Evolutionary conservation across 1,140 invertebrate genomes (phyloP), one percentile per base, ranked within the genome.

Genomic region (Pseudomyrmex dendroicus): DNA sequence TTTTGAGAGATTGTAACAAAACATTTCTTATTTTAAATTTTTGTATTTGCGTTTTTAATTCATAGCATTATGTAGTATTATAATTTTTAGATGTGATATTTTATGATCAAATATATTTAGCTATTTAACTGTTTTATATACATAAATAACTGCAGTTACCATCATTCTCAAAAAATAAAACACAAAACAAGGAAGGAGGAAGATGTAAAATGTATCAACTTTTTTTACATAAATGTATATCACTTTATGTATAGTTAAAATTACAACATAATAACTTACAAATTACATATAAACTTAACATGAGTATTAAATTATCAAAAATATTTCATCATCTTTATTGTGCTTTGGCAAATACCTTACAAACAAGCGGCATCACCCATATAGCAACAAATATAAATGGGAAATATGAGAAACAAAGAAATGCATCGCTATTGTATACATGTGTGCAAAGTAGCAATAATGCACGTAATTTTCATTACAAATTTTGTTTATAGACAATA

Each of bases 221-320:
- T 54, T 13, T 68, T 78, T 78, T 48, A 72, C 50, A 52, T 57
- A 62, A 20, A 15, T 0, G 0, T 72, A 35, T 35, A 25, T 86
- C 48, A 52, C 73, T 62, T 73, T 48, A 86, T 78, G 2, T 59
- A 70, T 66, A 54, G 3, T 25, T 59, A 70, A 68, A 78, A 50
- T 78, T 25, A 70, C 20, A 13, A 78, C 54, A 48, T 78, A 77
- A 83, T 73, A 76, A 76, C 50, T 74, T 77, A 83, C n/a, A 67
- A 61, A 56, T 83, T 82, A 85, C 48, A 63, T 82, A 62, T 56
- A 87, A 89, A 85, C 77, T 89, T 78, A 85, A 86, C 67, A 68
- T 82, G 83, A 86, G 62, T 85, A 85, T 78, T 80, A 85, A 64
- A 67, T 76, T 83, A 89, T 78, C 59, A 64, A 87, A 85, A 74